These are phyloP conservation scores for Solea senegalensis DNA, from an alignment of 2,113 vertebrate species.

Conservation along the genomic window DNA sequence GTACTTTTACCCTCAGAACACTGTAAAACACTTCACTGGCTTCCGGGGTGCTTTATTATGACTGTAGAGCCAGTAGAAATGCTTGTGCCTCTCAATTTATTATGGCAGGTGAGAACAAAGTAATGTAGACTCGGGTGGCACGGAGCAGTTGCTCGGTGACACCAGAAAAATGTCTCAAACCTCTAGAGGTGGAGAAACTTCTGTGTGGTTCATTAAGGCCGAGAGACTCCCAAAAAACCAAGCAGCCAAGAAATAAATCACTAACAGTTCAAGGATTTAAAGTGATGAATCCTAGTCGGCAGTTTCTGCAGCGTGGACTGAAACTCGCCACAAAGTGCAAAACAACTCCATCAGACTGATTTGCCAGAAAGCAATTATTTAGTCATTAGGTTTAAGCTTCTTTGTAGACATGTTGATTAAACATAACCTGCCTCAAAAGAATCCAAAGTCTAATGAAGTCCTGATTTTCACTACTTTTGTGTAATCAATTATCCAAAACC, in stretches of 20 bases:
- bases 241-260: constrained; percentile 7
- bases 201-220: constrained; percentile 28
- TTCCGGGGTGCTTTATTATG: background rate
- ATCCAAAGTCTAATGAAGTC: too few relatives aligned
- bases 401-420: background rate
- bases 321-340: too few relatives aligned
- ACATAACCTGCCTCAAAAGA: too few relatives aligned
- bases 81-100: constrained; percentile 7
- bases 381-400: too few relatives aligned
- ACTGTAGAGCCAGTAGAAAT: too few relatives aligned
- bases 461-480: too few relatives aligned
- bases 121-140: constrained; percentile 7
- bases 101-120: constrained; percentile 32
- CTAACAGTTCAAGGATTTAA: constrained; percentile 3
- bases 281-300: background rate
- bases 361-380: too few relatives aligned
- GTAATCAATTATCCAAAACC: too few relatives aligned
- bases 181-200: background rate
- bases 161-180: constrained; percentile 18
- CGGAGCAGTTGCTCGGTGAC: constrained; percentile 13
- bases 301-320: background rate
- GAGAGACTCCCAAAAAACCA: constrained; percentile 13
- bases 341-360: too few relatives aligned
- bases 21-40: background rate
- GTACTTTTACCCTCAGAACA: background rate